These are phyloP conservation scores for Epistrophe eligans DNA, from an alignment of 2,888 invertebrate genomes.

Conservation along the genomic window DNA sequence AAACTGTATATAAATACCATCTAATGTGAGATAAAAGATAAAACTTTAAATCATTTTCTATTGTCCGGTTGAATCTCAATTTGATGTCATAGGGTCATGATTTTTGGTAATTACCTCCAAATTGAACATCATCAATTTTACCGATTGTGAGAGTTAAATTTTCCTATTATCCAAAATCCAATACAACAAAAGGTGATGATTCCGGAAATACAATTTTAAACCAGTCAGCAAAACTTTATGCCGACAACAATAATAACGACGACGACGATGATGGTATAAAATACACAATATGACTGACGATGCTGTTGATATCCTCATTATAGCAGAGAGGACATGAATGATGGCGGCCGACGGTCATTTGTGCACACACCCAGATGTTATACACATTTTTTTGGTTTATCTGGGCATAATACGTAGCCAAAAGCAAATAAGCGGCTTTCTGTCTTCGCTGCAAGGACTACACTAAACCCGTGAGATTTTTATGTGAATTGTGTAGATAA, in stretches of 20 bases:
- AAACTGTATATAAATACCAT: background rate
- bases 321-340: conserved; percentile 59
- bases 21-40: background rate
- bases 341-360: conserved; percentile 63
- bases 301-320: conserved; percentile 70
- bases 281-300: conserved; percentile 40
- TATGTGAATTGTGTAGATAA: conserved; percentile 7
- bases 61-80: background rate
- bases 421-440: conserved; percentile 58
- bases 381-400: conserved; percentile 22
- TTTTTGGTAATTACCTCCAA: conserved; percentile 33
- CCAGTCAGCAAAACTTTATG: conserved; percentile 32
- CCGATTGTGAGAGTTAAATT: conserved; percentile 14
- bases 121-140: conserved; percentile 36
- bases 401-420: conserved; percentile 34
- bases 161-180: conserved; percentile 26
- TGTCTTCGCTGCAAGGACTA: conserved; percentile 41
- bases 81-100: background rate
- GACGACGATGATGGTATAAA: background rate
- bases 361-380: conserved; percentile 32
- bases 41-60: background rate
- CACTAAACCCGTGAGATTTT: conserved; percentile 41
- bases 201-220: conserved; percentile 32
- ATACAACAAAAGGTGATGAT: conserved; percentile 40
- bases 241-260: conserved; percentile 11